Conservation (phyloP, 2,797 vertebrate species). For the Nasua narica region DNA sequence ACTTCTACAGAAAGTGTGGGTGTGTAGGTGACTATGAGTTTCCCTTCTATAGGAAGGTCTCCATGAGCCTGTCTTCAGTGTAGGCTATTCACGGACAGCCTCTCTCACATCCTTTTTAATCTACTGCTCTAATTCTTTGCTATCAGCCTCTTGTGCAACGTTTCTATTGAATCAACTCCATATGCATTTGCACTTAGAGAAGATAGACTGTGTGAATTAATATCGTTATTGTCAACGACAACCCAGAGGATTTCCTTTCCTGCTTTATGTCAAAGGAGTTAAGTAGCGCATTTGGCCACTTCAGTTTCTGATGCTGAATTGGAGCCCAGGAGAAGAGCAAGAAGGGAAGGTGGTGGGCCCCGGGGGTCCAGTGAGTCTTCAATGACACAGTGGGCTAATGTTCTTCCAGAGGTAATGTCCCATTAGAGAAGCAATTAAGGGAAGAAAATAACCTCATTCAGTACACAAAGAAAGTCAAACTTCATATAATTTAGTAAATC, state of each 20-base stretch:
- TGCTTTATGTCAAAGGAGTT: background rate
- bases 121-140: background rate
- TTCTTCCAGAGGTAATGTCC: background rate
- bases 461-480: background rate
- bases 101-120: background rate
- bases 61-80: background rate
- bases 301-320: background rate
- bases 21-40: background rate
- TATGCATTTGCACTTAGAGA: background rate
- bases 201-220: background rate
- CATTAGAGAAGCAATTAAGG: conserved; percentile 11
- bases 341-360: background rate
- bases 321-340: background rate
- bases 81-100: background rate
- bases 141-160: background rate
- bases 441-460: conserved; percentile 34
- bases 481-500: conserved; percentile 39
- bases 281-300: background rate
- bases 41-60: background rate
- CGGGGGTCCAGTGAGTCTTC: background rate
- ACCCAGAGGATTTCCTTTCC: background rate
- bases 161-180: background rate
- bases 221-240: background rate
- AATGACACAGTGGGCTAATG: background rate
- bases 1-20: background rate